phyloP scores from a whole-genome alignment of 2,888 invertebrate genomes.

The Hyles lineata region DNA sequence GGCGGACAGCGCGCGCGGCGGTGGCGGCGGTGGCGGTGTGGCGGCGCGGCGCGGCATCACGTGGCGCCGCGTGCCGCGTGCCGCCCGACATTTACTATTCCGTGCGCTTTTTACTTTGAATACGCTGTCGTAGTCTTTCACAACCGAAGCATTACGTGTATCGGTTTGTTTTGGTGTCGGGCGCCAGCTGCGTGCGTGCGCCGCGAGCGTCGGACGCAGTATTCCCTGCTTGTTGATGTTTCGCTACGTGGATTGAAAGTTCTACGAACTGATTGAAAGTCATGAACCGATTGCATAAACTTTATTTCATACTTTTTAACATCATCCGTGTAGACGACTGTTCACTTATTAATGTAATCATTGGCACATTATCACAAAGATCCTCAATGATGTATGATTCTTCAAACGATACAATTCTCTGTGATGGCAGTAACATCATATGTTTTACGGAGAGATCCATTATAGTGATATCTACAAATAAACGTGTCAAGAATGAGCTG shows the following conservation, averaged over 20 bases:
- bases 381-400: constrained; percentile 76
- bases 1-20: constrained; percentile 56
- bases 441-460: constrained; percentile 38
- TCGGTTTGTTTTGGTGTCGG: constrained; percentile 70
- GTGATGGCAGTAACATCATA: constrained; percentile 52
- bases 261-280: not conserved
- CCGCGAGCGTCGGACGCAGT: constrained; percentile 41
- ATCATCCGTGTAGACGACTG: constrained; percentile 47
- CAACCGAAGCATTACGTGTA: constrained; percentile 69
- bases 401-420: constrained; percentile 46
- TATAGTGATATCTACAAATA: constrained; percentile 25
- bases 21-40: constrained; percentile 41
- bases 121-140: constrained; percentile 65
- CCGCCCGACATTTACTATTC: constrained; percentile 44
- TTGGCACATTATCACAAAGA: constrained; percentile 85
- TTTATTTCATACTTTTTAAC: constrained; percentile 40
- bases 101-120: constrained; percentile 52
- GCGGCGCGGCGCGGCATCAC: not conserved
- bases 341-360: constrained; percentile 76
- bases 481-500: not conserved
- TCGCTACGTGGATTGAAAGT: not conserved
- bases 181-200: constrained; percentile 55
- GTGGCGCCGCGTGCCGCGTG: constrained; percentile 43
- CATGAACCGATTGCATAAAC: constrained; percentile 14
- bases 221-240: constrained; percentile 39